Evolutionary conservation across 2,797 vertebrate genomes (phyloP).

Genomic region (Microcaecilia unicolor): DNA sequence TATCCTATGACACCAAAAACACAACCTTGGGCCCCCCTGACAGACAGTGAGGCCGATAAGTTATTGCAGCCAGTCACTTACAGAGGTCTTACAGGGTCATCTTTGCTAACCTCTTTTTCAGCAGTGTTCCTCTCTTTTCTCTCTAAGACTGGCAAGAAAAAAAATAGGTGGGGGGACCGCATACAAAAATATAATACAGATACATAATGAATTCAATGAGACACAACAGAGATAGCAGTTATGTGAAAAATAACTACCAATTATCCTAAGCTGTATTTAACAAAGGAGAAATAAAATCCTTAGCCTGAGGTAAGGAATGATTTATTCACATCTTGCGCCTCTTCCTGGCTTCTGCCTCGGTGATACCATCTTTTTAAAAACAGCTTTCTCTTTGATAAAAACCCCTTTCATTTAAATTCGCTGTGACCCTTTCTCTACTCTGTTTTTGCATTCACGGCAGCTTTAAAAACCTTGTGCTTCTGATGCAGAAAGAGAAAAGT

Average conservation of each 20-base stretch:
- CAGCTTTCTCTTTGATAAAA: constrained; percentile 4
- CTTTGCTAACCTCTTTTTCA: constrained; percentile 29
- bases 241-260: constrained; percentile 1
- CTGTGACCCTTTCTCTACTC: neutral
- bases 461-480: constrained; percentile 8
- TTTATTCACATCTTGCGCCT: constrained; percentile 12
- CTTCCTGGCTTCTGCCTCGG: neutral
- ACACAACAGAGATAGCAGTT: constrained; percentile 1
- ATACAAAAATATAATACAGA: constrained; percentile 11
- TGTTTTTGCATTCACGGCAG: neutral
- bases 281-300: neutral
- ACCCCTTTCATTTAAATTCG: constrained; percentile 21
- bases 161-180: constrained; percentile 31
- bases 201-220: constrained; percentile 23
- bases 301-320: neutral
- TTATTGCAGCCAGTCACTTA: constrained; percentile 43
- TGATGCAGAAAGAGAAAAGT: constrained; percentile 9
- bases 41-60: constrained; percentile 38
- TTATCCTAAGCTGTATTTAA: constrained; percentile 9
- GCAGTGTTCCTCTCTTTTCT: too few species aligned
- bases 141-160: too few species aligned
- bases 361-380: neutral
- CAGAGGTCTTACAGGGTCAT: constrained; percentile 40
- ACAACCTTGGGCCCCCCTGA: constrained; percentile 6
- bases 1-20: constrained; percentile 17